Evolutionary conservation across 2,113 vertebrate genomes (phyloP), one percentile per base, ranked within the genome.

Genomic region (Salminus brasiliensis): DNA sequence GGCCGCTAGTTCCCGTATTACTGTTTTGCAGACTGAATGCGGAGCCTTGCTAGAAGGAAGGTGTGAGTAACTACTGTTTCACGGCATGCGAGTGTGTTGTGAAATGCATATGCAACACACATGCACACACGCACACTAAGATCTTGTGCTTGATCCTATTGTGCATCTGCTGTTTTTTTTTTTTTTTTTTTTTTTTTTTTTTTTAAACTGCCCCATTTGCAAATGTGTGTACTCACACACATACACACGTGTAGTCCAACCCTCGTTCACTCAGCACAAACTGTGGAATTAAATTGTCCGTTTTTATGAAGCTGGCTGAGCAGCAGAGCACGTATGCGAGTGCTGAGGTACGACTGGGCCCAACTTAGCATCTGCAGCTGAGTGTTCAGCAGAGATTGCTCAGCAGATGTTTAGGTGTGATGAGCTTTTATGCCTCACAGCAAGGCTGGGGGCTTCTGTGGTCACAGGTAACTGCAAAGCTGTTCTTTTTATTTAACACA

Each of bases 141-240:
- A 60, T 18, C 18, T n/a, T 25, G 29, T 9, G 29, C 29, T 63
- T 55, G 62, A 32, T 23, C 62, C 4, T n/a, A n/a, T n/a, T 60
- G 15, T n/a, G 12, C 18, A 29, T n/a, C 16, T 74, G 27, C 69
- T 60, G 47, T 30, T 23, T 52, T 79, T n/a, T 34, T 34, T 62
- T 57, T 68, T 59, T 41, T 45, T 12, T 32, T 63, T 66, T 74
- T 75, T 83, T 36, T 32, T 63, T 63, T 79, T 25, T 66, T 55
- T 39, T 79, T 29, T n/a, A 83, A 67, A 10, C 73, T 81, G 80
- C 73, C 27, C 55, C 72, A 81, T 43, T 57, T 60, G 10, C 55
- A 81, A 67, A 81, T 75, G 72, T 16, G 47, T 23, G 16, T 25
- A 65, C 25, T n/a, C 25, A 32, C 47, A 12, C 32, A 69, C 13